These are phyloP conservation scores for Cnemophilus loriae DNA, from an alignment of 2,113 vertebrate genomes.

Conservation along the genomic window DNA sequence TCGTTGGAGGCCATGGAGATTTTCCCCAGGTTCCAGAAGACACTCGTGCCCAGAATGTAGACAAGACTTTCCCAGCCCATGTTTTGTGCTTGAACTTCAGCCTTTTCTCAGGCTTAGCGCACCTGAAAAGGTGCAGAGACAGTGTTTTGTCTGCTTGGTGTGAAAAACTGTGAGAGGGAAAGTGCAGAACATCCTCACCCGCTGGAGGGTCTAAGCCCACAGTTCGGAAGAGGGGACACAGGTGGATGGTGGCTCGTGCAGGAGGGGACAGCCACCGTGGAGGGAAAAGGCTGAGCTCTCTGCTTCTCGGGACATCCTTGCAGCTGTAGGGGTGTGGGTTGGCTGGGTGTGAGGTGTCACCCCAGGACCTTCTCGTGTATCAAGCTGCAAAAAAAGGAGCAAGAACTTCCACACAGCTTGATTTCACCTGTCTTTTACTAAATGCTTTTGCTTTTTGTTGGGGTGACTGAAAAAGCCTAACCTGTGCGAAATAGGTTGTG, in stretches of 20 bases:
- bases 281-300: background rate
- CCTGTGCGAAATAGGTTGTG: background rate
- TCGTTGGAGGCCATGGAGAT: fast-evolving
- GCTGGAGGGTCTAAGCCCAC: fast-evolving
- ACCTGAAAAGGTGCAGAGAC: background rate
- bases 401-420: background rate
- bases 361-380: background rate
- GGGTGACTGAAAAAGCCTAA: background rate
- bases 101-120: background rate
- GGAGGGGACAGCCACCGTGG: fast-evolving
- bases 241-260: background rate
- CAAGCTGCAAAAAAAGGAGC: background rate
- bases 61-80: background rate
- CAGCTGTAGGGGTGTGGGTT: background rate
- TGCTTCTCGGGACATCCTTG: background rate
- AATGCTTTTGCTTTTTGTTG: background rate
- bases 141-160: background rate
- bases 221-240: background rate
- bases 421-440: background rate
- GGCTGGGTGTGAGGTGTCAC: background rate
- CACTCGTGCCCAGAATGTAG: background rate
- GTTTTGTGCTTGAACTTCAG: background rate
- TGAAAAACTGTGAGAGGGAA: background rate
- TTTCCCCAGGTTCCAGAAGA: background rate
- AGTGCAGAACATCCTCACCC: fast-evolving